A percentile compares a stretch with the other conserved stretches of the same genome.
phyloP scores from a whole-genome alignment of 2,113 vertebrate species.

The Heterocephalus glaber region DNA sequence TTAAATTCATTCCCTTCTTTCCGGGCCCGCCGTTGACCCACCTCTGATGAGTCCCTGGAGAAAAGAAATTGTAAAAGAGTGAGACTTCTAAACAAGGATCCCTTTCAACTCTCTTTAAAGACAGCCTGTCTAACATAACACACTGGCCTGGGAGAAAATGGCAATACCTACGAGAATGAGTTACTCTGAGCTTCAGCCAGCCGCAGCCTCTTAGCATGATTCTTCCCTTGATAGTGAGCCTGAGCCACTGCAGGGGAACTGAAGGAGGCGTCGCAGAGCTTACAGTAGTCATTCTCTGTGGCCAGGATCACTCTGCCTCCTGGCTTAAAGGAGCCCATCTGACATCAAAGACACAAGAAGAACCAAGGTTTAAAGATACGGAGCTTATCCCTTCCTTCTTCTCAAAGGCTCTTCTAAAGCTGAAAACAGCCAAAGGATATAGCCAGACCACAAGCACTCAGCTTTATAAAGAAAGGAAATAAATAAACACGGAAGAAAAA shows the following conservation, averaged over 20 bases:
- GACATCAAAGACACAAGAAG: constrained; percentile 76
- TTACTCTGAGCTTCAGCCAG: constrained; percentile 94
- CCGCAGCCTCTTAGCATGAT: constrained; percentile 95
- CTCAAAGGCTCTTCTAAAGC: background rate
- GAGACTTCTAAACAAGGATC: constrained; percentile 42
- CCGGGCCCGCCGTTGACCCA: constrained; percentile 85
- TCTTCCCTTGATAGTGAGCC: constrained; percentile 98
- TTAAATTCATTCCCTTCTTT: constrained; percentile 96
- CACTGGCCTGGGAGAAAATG: constrained; percentile 71
- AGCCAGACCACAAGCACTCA: background rate
- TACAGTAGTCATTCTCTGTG: constrained; percentile 98
- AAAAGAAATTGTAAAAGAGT: constrained; percentile 70
- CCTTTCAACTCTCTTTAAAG: background rate
- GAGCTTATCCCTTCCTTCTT: background rate
- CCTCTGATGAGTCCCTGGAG: constrained; percentile 90
- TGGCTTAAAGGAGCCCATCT: constrained; percentile 91
- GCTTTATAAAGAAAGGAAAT: constrained; percentile 23
- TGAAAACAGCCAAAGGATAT: background rate
- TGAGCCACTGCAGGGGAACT: constrained; percentile 97
- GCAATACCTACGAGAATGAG: constrained; percentile 92
- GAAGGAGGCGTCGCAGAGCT: constrained; percentile 98
- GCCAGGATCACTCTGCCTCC: constrained; percentile 96
- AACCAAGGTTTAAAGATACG: background rate
- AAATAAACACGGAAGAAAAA: background rate
- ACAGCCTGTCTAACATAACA: constrained; percentile 42